Evolutionary conservation across 2,113 vertebrate species (phyloP).

Genomic region (Nestor notabilis): DNA sequence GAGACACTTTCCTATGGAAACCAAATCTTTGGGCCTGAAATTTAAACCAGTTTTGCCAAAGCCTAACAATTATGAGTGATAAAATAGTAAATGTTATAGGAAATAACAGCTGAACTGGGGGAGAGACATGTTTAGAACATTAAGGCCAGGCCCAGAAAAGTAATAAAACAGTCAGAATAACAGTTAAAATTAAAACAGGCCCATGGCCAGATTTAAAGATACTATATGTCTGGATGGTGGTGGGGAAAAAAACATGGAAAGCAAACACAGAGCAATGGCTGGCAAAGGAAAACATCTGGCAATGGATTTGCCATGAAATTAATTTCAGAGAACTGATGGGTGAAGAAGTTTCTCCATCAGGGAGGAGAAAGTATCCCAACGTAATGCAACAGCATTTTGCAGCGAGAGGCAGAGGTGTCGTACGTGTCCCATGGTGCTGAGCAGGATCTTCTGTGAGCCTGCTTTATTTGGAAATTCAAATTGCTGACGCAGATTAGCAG

Average conservation of each 20-base stretch:
- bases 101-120: background rate
- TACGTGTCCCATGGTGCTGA: background rate
- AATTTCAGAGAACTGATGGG: background rate
- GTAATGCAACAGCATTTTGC: background rate
- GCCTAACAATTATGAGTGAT: background rate
- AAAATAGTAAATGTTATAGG: background rate
- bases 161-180: background rate
- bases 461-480: background rate
- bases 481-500: slow-evolving; percentile 2
- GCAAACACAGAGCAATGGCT: background rate
- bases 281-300: background rate
- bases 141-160: background rate
- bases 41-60: background rate
- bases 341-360: background rate
- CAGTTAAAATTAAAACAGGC: background rate
- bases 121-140: background rate
- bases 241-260: background rate
- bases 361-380: background rate
- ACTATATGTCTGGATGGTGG: background rate
- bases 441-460: background rate
- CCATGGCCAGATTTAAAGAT: background rate
- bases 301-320: background rate
- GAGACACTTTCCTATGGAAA: background rate
- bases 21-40: background rate
- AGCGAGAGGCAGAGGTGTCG: background rate